Evolutionary conservation across 2,888 invertebrate genomes (phyloP), one percentile per base, ranked within the genome.

Genomic region (Acrocyrtus sp.): DNA sequence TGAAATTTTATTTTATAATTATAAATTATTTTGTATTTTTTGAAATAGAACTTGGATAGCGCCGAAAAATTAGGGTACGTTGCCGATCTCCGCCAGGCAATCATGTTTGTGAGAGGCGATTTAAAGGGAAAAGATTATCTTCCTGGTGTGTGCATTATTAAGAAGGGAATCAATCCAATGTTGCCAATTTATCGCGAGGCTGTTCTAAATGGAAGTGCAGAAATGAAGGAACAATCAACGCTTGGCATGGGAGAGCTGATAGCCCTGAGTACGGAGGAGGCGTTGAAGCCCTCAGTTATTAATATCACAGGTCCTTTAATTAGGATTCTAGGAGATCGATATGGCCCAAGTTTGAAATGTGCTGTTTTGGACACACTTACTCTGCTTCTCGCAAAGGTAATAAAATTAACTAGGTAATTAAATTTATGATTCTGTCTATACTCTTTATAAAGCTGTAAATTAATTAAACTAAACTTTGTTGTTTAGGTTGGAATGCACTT

Each of bases 241-340:
- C 91, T 94, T 83, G 96, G 96, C 77, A 86, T 98, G 81, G 92
- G 92, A 60, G 90, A 91, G 84, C 89, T 95, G 17, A 95, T 96
- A 83, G 88, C 88, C 82, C 86, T 94, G 72, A 96, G 97, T 5
- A 94, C 92, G 78, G 89, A 96, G 0, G 88, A 90, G 61, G 95
- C 97, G 4, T 86, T 98, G 67, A 96, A 96, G 84, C 94, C 97
- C 0, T 97, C 97, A 56, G 98, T 98, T 3, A 94, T 98, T 74
- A 94, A 96, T 84, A 95, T 99, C 82, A 98, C 98, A 3, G 99
- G 99, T 0, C 98, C 99, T 0, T 88, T 99, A 76, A 99, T 99
- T 86, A 90, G 99, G 82, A 97, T 98, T 84, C 89, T 99, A 61
- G 98, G 98, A 10, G 96, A 97, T 85, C 88, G 98, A 74, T 98